phyloP scores from a whole-genome alignment of 1,140 invertebrate species.

The Wiebesia pumilae region DNA sequence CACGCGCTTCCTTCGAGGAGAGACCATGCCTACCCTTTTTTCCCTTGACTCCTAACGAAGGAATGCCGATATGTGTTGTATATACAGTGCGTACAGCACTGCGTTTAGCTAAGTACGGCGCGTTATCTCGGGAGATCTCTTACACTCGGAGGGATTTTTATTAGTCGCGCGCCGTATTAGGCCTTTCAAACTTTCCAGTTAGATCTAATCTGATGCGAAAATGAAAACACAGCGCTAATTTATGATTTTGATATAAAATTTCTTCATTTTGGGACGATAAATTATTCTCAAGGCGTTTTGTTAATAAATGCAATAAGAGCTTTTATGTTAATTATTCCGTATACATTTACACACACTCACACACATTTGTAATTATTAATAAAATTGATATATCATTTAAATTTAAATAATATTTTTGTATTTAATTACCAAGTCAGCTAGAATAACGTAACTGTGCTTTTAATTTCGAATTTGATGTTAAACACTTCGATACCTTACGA shows the following conservation, averaged over 20 bases:
- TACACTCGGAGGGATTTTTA: background rate
- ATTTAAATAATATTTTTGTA: too few species aligned
- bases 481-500: too few species aligned
- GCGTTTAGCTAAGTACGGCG: slow-evolving; percentile 26
- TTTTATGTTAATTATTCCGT: too few species aligned
- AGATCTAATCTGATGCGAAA: slow-evolving; percentile 5
- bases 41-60: background rate
- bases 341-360: too few species aligned
- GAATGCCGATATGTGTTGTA: slow-evolving; percentile 7
- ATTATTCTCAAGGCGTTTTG: background rate
- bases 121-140: slow-evolving; percentile 17
- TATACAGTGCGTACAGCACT: background rate
- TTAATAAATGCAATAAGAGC: too few species aligned
- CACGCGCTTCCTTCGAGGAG: background rate
- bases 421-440: too few species aligned
- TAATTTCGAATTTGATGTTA: too few species aligned
- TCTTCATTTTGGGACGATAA: background rate
- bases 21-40: background rate
- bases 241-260: background rate
- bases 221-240: background rate
- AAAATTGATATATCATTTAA: too few species aligned
- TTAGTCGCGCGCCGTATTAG: background rate
- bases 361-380: too few species aligned
- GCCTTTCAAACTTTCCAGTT: background rate
- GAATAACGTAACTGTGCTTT: too few species aligned